A percentile compares a stretch with the other conserved stretches of the same genome.
These are phyloP conservation scores for Ormyrus nitidulus DNA, from an alignment of 2,888 invertebrate genomes.

Conservation along the genomic window DNA sequence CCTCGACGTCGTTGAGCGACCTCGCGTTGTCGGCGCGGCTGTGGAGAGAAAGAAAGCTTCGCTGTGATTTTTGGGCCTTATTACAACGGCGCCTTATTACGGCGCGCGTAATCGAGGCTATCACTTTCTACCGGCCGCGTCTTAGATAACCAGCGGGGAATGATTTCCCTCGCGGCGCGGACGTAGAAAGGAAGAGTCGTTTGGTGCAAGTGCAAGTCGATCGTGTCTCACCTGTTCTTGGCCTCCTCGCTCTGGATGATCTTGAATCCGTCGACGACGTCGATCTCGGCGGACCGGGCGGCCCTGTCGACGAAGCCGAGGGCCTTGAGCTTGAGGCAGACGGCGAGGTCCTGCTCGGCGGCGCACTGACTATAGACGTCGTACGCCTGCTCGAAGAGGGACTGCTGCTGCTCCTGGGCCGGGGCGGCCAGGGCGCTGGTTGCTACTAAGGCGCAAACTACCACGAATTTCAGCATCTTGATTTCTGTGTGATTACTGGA, in stretches of 20 bases:
- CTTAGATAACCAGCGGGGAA: conserved; percentile 36
- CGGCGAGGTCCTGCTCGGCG: conserved; percentile 80
- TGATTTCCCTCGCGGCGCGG: neutral
- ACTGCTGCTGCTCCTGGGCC: conserved; percentile 64
- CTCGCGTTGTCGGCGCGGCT: conserved; percentile 76
- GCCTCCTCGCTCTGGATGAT: conserved; percentile 76
- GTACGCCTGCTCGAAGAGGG: conserved; percentile 70
- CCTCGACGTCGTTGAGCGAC: conserved; percentile 80
- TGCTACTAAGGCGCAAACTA: conserved; percentile 66
- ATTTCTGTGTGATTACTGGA: neutral
- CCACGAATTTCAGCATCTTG: conserved; percentile 70
- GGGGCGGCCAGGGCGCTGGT: conserved; percentile 69
- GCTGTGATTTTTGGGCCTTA: conserved; percentile 25
- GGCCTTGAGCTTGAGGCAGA: conserved; percentile 88
- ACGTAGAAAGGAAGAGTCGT: conserved; percentile 21
- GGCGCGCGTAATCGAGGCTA: conserved; percentile 17
- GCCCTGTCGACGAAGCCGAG: conserved; percentile 86
- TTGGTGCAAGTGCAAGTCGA: neutral
- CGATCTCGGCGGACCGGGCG: conserved; percentile 78
- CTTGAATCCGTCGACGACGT: conserved; percentile 75
- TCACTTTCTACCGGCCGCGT: conserved; percentile 31
- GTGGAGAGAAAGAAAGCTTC: conserved; percentile 35
- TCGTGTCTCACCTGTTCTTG: conserved; percentile 69
- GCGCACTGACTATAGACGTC: conserved; percentile 79
- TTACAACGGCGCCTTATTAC: neutral